Conservation (phyloP, 2,888 invertebrate genomes). For the Morpho helenor region DNA sequence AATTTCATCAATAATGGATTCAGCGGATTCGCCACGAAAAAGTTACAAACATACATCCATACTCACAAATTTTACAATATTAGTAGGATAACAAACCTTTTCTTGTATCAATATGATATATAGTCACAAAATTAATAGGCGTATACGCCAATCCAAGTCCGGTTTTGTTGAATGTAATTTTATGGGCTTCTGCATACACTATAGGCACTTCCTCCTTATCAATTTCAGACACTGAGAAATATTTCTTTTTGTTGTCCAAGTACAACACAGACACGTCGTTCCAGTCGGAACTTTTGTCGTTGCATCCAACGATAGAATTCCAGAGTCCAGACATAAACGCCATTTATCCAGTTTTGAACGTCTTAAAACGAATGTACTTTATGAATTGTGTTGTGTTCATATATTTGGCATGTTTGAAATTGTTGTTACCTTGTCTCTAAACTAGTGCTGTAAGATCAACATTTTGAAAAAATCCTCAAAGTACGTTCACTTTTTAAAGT, state of each 20-base stretch:
- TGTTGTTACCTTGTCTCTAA: slow-evolving; percentile 18
- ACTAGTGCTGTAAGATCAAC: neutral
- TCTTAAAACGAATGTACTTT: slow-evolving; percentile 33
- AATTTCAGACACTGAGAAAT: slow-evolving; percentile 82
- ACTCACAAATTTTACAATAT: too few relatives aligned
- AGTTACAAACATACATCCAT: too few relatives aligned
- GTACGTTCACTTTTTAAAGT: neutral
- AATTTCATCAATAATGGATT: too few relatives aligned
- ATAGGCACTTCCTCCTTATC: slow-evolving; percentile 81
- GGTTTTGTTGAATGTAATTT: slow-evolving; percentile 63
- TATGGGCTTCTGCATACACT: slow-evolving; percentile 77
- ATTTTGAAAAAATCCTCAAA: too few relatives aligned
- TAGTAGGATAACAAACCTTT: slow-evolving; percentile 86
- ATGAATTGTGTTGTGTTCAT: slow-evolving; percentile 33
- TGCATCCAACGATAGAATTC: slow-evolving; percentile 69
- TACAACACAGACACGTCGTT: slow-evolving; percentile 72
- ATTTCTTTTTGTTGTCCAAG: slow-evolving; percentile 79
- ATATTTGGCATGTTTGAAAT: slow-evolving; percentile 24
- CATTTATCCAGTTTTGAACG: slow-evolving; percentile 54
- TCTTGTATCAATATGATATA: slow-evolving; percentile 81
- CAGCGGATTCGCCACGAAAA: too few relatives aligned
- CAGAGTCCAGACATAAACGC: slow-evolving; percentile 72
- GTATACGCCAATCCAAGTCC: slow-evolving; percentile 77
- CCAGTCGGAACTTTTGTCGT: slow-evolving; percentile 61
- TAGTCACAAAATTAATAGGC: slow-evolving; percentile 80